A percentile compares a stretch with the other conserved stretches of the same genome.
These are phyloP conservation scores for Talpa occidentalis DNA, from an alignment of 2,113 vertebrate species.

Conservation along the genomic window DNA sequence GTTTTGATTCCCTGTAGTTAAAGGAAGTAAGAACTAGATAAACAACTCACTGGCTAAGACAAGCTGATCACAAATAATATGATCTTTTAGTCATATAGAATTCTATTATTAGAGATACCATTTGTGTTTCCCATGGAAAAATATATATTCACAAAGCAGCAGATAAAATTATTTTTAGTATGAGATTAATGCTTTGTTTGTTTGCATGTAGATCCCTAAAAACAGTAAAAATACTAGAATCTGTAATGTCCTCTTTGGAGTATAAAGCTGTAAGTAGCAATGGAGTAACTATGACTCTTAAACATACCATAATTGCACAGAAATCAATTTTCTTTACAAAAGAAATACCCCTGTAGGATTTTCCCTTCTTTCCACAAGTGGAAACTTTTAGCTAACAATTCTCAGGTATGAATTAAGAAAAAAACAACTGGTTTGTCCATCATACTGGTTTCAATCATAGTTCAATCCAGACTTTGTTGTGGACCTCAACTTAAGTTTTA, in stretches of 20 bases:
- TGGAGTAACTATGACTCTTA: background rate
- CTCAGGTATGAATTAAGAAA: background rate
- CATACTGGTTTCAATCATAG: background rate
- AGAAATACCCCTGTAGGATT: background rate
- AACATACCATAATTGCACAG: background rate
- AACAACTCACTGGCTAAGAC: background rate
- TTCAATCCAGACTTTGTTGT: background rate
- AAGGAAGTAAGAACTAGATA: background rate
- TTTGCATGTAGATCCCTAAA: background rate
- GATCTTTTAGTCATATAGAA: background rate
- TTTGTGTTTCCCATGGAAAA: background rate
- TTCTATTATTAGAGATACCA: background rate
- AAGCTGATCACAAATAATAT: background rate
- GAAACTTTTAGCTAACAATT: background rate
- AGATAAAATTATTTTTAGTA: slow-evolving; percentile 18
- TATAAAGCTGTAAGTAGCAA: slow-evolving; percentile 5
- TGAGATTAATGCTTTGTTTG: background rate
- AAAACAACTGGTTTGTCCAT: background rate
- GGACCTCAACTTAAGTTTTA: background rate
- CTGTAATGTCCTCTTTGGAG: background rate
- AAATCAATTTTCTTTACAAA: slow-evolving; percentile 27
- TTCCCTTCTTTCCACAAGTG: background rate
- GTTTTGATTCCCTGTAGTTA: background rate
- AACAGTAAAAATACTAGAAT: background rate
- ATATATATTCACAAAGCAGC: background rate